Evolutionary conservation across 1,140 invertebrate species (phyloP), one percentile per base, ranked within the genome.

Genomic region (Prorops nasuta): DNA sequence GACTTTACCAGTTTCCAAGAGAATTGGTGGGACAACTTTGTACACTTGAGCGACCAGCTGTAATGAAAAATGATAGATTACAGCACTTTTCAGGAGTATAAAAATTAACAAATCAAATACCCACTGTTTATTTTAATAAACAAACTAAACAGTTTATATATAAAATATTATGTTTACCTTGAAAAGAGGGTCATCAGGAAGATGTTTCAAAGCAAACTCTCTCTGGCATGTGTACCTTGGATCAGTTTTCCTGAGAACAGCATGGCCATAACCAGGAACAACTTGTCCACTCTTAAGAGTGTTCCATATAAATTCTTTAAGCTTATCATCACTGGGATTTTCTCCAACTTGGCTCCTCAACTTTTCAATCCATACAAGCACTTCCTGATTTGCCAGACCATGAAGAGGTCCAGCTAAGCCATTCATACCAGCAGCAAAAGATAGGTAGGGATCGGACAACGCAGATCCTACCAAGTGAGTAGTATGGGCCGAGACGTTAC

Each of bases 251-350:
- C 96, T 86, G 12, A 98, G 83, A 2, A 98, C 96, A 63, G 96
- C 96, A 72, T 98, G 96, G 7, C 96, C 96, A 69, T 97, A 98
- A 18, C 96, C 96, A 44, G 96, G 96, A 19, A 98, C 91, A 28
- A 98, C 95, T 76, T 95, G 90, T 57, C 96, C 95, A 36, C 89
- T 88, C 77, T 97, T 96, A 10, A 98, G 80, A 0, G 93, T 96
- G 68, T 94, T 93, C 89, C 91, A 92, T 65, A 98, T 91, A 77
- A 94, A 98, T 10, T 96, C 90, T 71, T 92, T 91, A 10, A 98
- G 79, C 51, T 94, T 83, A 0, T 96, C 90, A 69, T 96, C 91
- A 15, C 86, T 86, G 15, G 90, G 87, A 60, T 87, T 85, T 42
- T 90, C 84, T 24, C 91, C 90, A 18, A 98, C 80, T 62, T 92